Evolutionary conservation across 2,113 vertebrate genomes (phyloP).

Genomic region (Tenrec ecaudatus): DNA sequence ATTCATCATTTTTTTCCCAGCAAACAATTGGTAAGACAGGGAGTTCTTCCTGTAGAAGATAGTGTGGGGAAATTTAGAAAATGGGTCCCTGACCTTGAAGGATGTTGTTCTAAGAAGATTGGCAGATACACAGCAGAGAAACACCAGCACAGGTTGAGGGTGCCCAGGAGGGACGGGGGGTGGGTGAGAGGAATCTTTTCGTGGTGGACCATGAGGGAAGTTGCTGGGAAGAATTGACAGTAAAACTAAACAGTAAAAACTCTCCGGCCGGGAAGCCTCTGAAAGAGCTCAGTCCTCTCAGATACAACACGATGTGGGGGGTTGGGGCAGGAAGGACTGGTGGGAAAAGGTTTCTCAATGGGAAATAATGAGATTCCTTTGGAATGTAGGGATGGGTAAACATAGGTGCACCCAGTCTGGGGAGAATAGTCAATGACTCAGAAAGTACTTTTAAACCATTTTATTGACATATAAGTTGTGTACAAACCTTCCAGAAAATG

Average conservation of each 20-base stretch:
- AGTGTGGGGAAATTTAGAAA: background rate
- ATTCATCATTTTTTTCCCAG: background rate
- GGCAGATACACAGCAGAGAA: background rate
- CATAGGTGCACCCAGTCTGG: background rate
- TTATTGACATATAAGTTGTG: background rate
- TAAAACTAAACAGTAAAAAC: background rate
- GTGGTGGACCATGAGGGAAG: background rate
- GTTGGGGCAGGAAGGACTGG: no score
- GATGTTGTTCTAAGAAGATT: background rate
- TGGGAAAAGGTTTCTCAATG: no score
- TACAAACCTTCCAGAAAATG: background rate
- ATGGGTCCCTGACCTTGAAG: background rate
- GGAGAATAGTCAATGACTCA: background rate
- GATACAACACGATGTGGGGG: background rate
- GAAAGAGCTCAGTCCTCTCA: background rate
- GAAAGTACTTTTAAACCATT: background rate
- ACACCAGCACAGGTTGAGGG: background rate
- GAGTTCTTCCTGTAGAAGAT: background rate
- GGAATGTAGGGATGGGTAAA: background rate
- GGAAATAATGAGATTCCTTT: no score
- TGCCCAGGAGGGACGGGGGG: no score
- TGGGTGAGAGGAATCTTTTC: no score
- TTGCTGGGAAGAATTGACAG: background rate
- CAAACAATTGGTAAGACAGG: background rate
- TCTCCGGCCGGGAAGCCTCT: background rate